Evolutionary conservation across 1,140 invertebrate genomes (phyloP).

Genomic region (Bombus waltoni): DNA sequence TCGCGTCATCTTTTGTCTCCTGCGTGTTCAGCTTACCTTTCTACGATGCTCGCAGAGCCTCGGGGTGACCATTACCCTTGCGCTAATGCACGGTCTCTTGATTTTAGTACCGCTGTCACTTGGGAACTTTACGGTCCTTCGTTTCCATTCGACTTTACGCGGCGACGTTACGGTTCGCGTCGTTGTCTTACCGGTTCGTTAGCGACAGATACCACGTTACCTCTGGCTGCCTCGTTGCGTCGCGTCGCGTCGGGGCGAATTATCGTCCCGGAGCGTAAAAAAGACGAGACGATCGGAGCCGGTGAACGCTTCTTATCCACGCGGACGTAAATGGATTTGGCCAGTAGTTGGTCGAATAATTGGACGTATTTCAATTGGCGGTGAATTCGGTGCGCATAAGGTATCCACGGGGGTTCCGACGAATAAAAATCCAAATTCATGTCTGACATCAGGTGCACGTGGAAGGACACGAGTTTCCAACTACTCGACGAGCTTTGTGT

Average conservation of each 20-base stretch:
- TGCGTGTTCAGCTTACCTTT: conserved; percentile 31
- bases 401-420: not conserved
- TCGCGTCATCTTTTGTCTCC: not conserved
- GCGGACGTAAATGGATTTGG: conserved; percentile 30
- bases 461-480: not conserved
- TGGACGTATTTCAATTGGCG: conserved; percentile 45
- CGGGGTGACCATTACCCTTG: conserved; percentile 63
- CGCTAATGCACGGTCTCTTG: conserved; percentile 69
- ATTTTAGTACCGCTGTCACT: conserved; percentile 72
- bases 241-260: conserved; percentile 42
- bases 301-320: conserved; percentile 9
- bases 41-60: conserved; percentile 40
- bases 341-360: conserved; percentile 36
- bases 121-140: conserved; percentile 72
- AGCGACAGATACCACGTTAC: conserved; percentile 73
- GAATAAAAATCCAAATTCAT: conserved; percentile 39
- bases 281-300: not conserved
- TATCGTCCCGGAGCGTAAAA: conserved; percentile 32
- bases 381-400: not conserved
- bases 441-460: not conserved
- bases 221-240: conserved; percentile 31
- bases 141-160: conserved; percentile 72
- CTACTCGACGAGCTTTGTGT: not conserved
- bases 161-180: conserved; percentile 59
- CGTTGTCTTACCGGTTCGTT: conserved; percentile 74